Evolutionary conservation across 2,888 invertebrate species (phyloP), one percentile per base, ranked within the genome.

Genomic region (Acanthopleura granulata): DNA sequence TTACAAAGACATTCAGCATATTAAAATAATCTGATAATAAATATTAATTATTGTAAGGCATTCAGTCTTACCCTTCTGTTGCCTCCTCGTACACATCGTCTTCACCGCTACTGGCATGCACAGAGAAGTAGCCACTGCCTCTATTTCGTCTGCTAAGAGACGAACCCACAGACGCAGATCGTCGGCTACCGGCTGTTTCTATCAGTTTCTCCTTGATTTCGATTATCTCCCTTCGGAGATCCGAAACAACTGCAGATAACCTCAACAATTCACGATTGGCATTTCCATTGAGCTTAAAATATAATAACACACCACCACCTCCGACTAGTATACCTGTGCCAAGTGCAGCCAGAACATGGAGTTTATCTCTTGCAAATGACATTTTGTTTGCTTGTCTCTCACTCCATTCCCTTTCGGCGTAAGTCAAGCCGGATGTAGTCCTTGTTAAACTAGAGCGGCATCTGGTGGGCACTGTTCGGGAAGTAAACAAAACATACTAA

Each of bases 1-100:
- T n/a, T n/a, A n/a, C n/a, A n/a, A n/a, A n/a, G n/a, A n/a, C n/a
- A n/a, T n/a, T n/a, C n/a, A n/a, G n/a, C n/a, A n/a, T n/a, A n/a
- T n/a, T n/a, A n/a, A n/a, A n/a, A n/a, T n/a, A n/a, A n/a, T 40
- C 40, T 40, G 40, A 40, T 9, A 40, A 40, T 40, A 40, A 40
- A 40, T 40, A 40, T 40, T 3, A n/a, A n/a, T n/a, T n/a, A n/a
- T 40, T 40, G 9, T 40, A 9, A 40, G 9, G 4, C 40, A 3
- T 40, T 40, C 9, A 40, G 40, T 40, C 40, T 71, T 80, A 84
- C 84, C 84, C 85, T 75, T 81, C 85, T 75, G 81, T 77, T 12
- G 87, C 87, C 75, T 89, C 88, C 77, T 83, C 85, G 81, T 83
- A 89, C 49, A 81, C 82, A 57, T 89, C 89, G 72, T 88, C 87